Evolutionary conservation across 2,797 vertebrate species (phyloP).

Genomic region (Hemitrygon akajei): DNA sequence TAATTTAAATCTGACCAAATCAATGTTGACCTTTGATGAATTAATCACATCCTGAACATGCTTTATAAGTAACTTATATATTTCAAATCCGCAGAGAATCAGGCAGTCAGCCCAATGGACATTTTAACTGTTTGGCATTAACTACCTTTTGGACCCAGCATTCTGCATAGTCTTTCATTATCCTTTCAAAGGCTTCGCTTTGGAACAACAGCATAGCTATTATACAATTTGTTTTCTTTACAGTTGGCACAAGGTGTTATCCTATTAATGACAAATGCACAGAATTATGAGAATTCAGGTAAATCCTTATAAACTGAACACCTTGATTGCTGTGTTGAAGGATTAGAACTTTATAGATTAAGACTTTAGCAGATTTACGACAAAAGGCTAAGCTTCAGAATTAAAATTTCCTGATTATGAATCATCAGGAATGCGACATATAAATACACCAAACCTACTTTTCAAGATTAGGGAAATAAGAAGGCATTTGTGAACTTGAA

Average conservation of each 20-base stretch:
- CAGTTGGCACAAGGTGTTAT: neutral
- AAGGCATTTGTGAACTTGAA: neutral
- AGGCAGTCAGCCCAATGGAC: neutral
- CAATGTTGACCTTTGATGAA: neutral
- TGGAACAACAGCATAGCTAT: neutral
- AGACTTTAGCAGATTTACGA: neutral
- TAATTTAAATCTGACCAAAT: neutral
- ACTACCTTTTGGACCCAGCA: neutral
- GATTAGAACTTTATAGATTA: neutral
- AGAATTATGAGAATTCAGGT: neutral
- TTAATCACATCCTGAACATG: neutral
- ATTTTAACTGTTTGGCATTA: neutral
- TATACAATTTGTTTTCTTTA: neutral
- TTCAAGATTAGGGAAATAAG: neutral
- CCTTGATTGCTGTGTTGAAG: neutral
- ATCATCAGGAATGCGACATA: neutral
- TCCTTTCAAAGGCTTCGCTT: neutral
- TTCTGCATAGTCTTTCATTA: neutral
- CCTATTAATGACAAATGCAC: neutral
- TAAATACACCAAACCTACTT: neutral
- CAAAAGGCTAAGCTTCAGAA: neutral
- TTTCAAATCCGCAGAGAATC: neutral
- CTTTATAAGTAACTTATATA: neutral
- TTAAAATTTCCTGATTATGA: neutral
- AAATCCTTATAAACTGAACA: neutral